Evolutionary conservation across 1,140 invertebrate genomes (phyloP).

Genomic region (Caerostris darwini): DNA sequence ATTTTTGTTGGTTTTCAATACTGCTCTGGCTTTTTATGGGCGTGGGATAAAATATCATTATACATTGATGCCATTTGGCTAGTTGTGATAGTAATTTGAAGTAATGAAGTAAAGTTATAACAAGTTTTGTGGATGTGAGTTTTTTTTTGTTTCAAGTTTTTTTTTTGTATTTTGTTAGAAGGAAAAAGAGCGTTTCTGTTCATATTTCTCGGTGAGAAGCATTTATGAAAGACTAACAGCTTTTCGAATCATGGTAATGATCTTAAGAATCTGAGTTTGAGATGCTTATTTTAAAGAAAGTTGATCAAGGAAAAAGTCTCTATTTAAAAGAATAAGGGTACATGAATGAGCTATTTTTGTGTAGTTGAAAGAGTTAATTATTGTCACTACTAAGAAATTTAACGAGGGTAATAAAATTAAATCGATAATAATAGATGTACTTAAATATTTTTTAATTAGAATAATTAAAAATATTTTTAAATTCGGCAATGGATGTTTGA

Average conservation of each 20-base stretch:
- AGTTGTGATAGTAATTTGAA: slow-evolving; percentile 65
- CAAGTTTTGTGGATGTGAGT: neutral
- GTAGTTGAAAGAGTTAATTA: neutral
- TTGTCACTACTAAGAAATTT: neutral
- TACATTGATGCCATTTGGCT: slow-evolving; percentile 25
- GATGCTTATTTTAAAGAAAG: neutral
- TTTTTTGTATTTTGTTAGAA: neutral
- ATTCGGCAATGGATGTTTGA: too few species aligned
- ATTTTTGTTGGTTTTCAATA: slow-evolving; percentile 67
- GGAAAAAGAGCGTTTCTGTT: neutral
- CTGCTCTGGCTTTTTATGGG: neutral
- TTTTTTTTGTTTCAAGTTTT: slow-evolving; percentile 22
- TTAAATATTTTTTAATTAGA: too few species aligned
- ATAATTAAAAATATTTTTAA: too few species aligned
- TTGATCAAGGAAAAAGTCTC: neutral
- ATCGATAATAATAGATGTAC: too few species aligned
- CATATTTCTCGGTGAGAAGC: neutral
- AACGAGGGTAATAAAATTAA: too few species aligned
- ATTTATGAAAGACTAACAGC: neutral
- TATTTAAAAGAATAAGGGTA: too few species aligned
- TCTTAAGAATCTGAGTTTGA: neutral
- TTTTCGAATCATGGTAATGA: neutral
- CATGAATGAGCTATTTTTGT: neutral
- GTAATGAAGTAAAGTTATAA: slow-evolving; percentile 53
- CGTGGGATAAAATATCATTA: slow-evolving; percentile 26